These are phyloP conservation scores for Zootoca vivipara DNA, from an alignment of 2,113 vertebrate species.

Conservation along the genomic window DNA sequence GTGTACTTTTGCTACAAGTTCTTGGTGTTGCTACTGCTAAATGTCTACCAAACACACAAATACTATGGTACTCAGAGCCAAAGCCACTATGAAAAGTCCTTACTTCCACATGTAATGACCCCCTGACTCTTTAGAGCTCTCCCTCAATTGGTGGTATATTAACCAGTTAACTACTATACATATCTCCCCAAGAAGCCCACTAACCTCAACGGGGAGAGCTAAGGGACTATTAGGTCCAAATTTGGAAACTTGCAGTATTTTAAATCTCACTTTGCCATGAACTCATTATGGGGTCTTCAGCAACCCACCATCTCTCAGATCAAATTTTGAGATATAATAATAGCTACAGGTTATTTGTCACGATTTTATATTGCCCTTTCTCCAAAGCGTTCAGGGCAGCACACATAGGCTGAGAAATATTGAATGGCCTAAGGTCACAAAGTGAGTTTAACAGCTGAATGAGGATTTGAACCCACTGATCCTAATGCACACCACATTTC, in stretches of 20 bases:
- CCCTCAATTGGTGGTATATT: background rate
- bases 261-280: background rate
- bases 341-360: background rate
- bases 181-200: background rate
- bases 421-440: too few relatives aligned
- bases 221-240: background rate
- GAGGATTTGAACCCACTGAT: background rate
- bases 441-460: background rate
- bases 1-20: background rate
- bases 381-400: background rate
- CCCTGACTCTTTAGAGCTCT: background rate
- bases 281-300: background rate
- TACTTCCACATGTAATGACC: background rate
- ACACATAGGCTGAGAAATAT: background rate
- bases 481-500: background rate
- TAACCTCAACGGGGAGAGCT: background rate
- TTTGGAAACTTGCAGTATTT: background rate
- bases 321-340: background rate
- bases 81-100: too few relatives aligned
- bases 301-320: background rate
- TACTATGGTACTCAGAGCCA: background rate
- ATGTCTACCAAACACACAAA: background rate
- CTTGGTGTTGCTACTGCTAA: background rate
- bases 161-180: too few relatives aligned
- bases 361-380: background rate